A percentile compares a stretch with the other conserved stretches of the same genome.
Evolutionary conservation across 1,140 invertebrate genomes (phyloP).

Genomic region (Heliconius hermathena): DNA sequence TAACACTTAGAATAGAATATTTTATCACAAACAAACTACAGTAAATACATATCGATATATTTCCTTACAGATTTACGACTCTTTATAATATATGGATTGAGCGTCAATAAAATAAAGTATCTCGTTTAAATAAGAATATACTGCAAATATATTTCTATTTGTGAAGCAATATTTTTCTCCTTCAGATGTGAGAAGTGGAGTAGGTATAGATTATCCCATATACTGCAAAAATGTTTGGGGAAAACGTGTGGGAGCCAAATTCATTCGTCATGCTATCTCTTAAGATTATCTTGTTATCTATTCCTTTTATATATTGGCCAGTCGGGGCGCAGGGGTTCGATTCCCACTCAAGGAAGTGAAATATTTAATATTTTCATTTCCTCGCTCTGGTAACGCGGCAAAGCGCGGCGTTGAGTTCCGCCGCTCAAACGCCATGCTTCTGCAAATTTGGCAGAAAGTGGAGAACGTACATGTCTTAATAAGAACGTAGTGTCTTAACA

Average conservation of each 20-base stretch:
- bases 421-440: no score
- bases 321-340: no score
- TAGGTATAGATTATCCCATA: not conserved
- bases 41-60: not conserved
- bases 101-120: slow-evolving; percentile 2
- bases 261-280: not conserved
- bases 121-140: not conserved
- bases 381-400: no score
- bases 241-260: not conserved
- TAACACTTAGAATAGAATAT: no score
- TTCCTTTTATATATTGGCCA: not conserved
- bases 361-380: no score
- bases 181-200: not conserved
- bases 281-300: not conserved
- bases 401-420: no score
- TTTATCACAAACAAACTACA: not conserved
- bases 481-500: no score
- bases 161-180: slow-evolving; percentile 5
- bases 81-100: not conserved
- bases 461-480: no score
- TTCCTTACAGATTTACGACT: not conserved
- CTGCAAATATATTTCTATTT: not conserved
- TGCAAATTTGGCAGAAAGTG: no score
- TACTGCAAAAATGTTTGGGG: not conserved
- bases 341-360: no score